Base-by-base conservation (phyloP, 2,797 vertebrate species). In the Molothrus ater region DNA sequence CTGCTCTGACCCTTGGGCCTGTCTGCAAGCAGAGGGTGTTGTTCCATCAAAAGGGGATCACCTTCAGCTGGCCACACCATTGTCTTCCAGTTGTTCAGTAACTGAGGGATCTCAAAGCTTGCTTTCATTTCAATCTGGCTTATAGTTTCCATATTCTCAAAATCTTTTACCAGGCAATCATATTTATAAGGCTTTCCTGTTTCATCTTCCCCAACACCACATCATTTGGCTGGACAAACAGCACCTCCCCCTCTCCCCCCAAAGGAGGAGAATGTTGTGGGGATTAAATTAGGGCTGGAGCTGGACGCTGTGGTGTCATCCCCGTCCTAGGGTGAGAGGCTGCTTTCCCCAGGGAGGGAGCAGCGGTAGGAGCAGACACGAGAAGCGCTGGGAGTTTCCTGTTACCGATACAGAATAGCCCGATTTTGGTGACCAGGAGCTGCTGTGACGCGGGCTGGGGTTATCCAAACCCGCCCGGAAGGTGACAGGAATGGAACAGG, bases 331-430 rank as follows among this genome's bases (percentile, higher is more conserved):
- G 36, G 13, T 26, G 56, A 71, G 86, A 48, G 6, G 79, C 65
- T 45, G 54, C 70, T 84, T 4, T 90, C 86, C 80, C 63, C 32
- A 7, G 84, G 65, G 81, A 82, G 42, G 76, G 28, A 80, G 36
- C 36, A 36, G 36, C 36, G 36, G 36, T 36, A 36, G 36, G 36
- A 36, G 75, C 69, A 57, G 75, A 53, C 45, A 36, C 0, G 3
- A 69, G 80, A 70, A 40, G 71, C 32, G 54, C 36, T 2, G 50
- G 9, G 19, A 28, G 89, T 93, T 88, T 96, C 90, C 68, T 80
- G 9, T 96, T 95, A 94, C 92, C 61, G 93, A 92, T 42, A 95
- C 64, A 80, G 79, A 94, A 95, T 88, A 93, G 74, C 40, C 43
- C 7, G 92, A 95, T 91, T 93, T 88, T 1, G 20, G 90, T 80